A percentile compares a stretch with the other conserved stretches of the same genome.
Evolutionary conservation across 2,888 invertebrate genomes (phyloP).

Genomic region (Amorpha juglandis): DNA sequence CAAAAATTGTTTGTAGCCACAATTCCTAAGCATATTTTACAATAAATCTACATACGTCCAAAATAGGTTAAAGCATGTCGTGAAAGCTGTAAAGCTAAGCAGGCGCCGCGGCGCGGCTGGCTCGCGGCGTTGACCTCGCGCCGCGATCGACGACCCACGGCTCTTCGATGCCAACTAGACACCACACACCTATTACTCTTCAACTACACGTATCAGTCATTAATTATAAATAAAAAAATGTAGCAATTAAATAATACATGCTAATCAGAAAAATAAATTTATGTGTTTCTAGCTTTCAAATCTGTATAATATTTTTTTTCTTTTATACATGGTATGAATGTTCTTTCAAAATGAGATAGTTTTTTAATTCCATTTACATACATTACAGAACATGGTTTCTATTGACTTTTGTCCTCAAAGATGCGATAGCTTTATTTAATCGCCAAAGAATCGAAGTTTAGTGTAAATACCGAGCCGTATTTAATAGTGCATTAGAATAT

Average conservation of each 20-base stretch:
- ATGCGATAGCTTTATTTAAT: too few relatives aligned
- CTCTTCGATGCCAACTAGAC: constrained; percentile 45
- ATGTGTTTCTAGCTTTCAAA: not conserved
- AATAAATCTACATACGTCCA: constrained; percentile 13
- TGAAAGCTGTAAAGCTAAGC: constrained; percentile 54
- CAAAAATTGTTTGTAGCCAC: not conserved
- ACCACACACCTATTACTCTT: constrained; percentile 42
- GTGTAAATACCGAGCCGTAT: not conserved
- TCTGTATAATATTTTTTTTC: too few relatives aligned
- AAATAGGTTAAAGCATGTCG: constrained; percentile 39
- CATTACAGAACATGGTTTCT: too few relatives aligned
- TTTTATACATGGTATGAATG: too few relatives aligned
- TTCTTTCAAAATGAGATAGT: too few relatives aligned
- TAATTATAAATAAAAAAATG: not conserved
- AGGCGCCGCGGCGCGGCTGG: constrained; percentile 35
- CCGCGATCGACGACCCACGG: constrained; percentile 75
- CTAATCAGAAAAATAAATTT: not conserved
- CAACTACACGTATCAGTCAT: constrained; percentile 11
- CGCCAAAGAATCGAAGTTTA: not conserved
- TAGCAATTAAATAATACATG: not conserved
- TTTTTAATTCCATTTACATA: too few relatives aligned
- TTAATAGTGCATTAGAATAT: not conserved
- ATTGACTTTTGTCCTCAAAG: too few relatives aligned
- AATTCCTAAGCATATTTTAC: not conserved
- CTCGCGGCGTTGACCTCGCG: constrained; percentile 75